phyloP scores from a whole-genome alignment of 2,113 vertebrate species.

The Gadus macrocephalus region DNA sequence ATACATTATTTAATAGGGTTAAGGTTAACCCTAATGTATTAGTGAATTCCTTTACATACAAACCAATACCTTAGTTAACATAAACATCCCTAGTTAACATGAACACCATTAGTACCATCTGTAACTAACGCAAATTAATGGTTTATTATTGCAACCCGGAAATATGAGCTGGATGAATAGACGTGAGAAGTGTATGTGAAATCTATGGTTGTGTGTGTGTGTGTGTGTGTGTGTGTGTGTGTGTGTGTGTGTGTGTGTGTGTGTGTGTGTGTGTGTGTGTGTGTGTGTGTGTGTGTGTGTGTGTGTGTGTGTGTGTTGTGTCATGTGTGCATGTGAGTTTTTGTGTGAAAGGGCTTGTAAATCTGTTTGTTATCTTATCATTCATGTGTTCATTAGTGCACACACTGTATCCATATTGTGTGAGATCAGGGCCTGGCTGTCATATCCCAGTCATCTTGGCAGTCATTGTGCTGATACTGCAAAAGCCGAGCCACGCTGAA shows the following conservation, averaged over 20 bases:
- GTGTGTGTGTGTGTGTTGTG: background rate
- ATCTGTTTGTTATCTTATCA: background rate
- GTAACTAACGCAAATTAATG: too few species aligned
- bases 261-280: background rate
- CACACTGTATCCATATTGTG: background rate
- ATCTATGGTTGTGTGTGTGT: too few species aligned
- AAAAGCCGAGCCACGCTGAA: background rate
- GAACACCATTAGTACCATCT: too few species aligned
- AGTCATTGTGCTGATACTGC: conserved; percentile 3
- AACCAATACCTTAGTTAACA: too few species aligned
- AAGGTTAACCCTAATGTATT: too few species aligned
- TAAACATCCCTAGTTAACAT: too few species aligned
- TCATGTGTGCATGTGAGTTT: background rate
- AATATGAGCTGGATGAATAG: too few species aligned
- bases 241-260: too few species aligned
- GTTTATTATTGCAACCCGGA: too few species aligned
- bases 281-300: background rate
- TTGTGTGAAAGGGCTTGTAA: background rate
- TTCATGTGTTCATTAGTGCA: background rate
- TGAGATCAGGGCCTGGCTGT: background rate
- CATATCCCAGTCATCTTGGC: background rate
- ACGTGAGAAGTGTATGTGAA: too few species aligned
- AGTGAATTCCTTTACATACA: too few species aligned
- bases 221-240: background rate
- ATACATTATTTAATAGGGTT: too few species aligned